Evolutionary conservation across 2,113 vertebrate genomes (phyloP), one percentile per base, ranked within the genome.

Genomic region (Myanophis thanlyinensis): DNA sequence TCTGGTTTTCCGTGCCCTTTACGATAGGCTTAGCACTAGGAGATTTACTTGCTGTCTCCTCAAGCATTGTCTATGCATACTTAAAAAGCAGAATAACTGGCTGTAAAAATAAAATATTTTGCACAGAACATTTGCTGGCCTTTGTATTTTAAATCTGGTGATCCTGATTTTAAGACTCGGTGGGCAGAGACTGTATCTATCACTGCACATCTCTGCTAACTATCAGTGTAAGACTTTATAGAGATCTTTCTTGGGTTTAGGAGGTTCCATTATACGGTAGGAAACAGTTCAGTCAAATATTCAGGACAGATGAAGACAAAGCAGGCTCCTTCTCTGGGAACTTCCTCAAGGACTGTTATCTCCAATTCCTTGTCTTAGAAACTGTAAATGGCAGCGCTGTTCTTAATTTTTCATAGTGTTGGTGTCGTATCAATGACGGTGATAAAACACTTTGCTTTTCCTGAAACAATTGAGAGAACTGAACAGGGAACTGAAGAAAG

Each of bases 331-430:
- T 54, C 44, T 54, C 87, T 13, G 1, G 52, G 86, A 87, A 5
- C 87, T 54, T 89, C 48, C 89, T 52, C 44, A 80, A 80, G 35
- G 35, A 80, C 35, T 56, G 27, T 56, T 46, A 23, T 47, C 52
- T 53, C 25, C 53, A 88, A 11, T 13, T 0, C 0, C 23, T 0
- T 7, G 23, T 11, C 25, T 25, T 5, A 0, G 20, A 49, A 59
- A 12, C 51, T 0, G 0, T 23, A 30, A n/a, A 0, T 8, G 0
- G 0, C 6, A 0, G 0, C 49, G 25, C 94, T 54, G 27, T 47
- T 90, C 53, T 88, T 91, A 4, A 0, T 84, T 94, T 90, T 91
- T 93, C 92, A 53, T 93, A 56, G 59, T 51, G 91, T 30, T 35
- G 59, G 91, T 0, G 0, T 0, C 0, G 22, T 25, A 23, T 87